Base-by-base conservation (phyloP, 1,140 invertebrate genomes). In the Drosophila pseudoobscura region DNA sequence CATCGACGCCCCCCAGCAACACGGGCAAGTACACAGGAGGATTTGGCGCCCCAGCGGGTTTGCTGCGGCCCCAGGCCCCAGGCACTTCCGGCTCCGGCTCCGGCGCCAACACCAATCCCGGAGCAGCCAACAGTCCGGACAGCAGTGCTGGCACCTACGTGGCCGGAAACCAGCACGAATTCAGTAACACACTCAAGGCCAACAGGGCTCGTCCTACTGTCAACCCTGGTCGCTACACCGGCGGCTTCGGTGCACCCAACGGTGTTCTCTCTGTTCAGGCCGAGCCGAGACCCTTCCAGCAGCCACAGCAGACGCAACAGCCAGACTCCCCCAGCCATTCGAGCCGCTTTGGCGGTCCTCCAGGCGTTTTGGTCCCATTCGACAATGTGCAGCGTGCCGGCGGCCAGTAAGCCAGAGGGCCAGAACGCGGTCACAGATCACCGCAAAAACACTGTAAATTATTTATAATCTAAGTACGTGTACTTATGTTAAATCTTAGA, bases 281-380 rank as follows among this genome's bases (percentile, higher is more conserved):
- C 15, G 80, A 66, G 49, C 77, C 80, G 9, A 51, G 87, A n/a
- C 80, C 80, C 20, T 90, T 89, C 77, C 85, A 89, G 60, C 57
- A 6, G 11, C 17, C 4, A 13, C 74, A 62, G 17, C 63, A 54
- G 17, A 22, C 47, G 1, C 61, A 58, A 13, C 56, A 44, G 15
- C 58, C 59, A 24, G 73, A 13, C 24, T 39, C 75, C 1, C 20
- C 50, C 51, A 76, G 54, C n/a, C 60, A 78, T 55, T 52, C 66
- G 24, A 87, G 60, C 3, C 78, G 87, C 24, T 91, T 91, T 41
- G 90, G 90, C 1, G 90, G 90, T 8, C 90, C 90, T n/a, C 90
- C 90, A 6, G 90, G 90, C 31, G 64, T 91, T 6, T 69, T 91
- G 8, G 72, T 73, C 26, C 90, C 90, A 39, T 91, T 80, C 71